Percentiles rank a stretch among this genome's conserved stretches.
These are phyloP conservation scores for Bellardia bayeri DNA, from an alignment of 2,888 invertebrate genomes.

Conservation along the genomic window DNA sequence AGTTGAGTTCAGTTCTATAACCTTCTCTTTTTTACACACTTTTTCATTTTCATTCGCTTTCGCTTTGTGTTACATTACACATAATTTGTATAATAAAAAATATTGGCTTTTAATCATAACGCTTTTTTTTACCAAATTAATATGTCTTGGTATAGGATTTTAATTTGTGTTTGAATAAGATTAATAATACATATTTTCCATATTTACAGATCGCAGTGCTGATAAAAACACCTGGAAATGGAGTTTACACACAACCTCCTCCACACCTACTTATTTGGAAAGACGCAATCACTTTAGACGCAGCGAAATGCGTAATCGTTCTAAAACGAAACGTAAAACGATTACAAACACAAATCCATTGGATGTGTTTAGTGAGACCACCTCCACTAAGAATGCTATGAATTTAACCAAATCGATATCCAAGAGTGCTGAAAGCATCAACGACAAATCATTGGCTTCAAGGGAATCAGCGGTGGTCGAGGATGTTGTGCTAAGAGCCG, in stretches of 20 bases:
- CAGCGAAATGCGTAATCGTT: conserved; percentile 84
- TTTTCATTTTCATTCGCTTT: not conserved
- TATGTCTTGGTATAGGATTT: not conserved
- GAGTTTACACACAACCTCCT: conserved; percentile 87
- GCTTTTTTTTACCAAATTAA: conserved; percentile 38
- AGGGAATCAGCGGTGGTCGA: conserved; percentile 7
- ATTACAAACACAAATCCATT: conserved; percentile 81
- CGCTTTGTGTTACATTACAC: conserved; percentile 19
- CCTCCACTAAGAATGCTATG: conserved; percentile 52
- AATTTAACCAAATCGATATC: conserved; percentile 53
- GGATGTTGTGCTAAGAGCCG: conserved; percentile 11
- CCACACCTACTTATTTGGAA: conserved; percentile 96
- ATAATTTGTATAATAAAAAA: not conserved
- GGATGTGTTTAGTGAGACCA: conserved; percentile 81
- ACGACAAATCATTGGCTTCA: conserved; percentile 37
- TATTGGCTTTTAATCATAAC: conserved; percentile 50
- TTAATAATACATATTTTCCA: not conserved
- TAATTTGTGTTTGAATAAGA: not conserved
- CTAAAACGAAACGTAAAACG: conserved; percentile 83
- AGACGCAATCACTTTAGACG: conserved; percentile 91
- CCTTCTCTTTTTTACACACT: not conserved
- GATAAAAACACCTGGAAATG: conserved; percentile 84
- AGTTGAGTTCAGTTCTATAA: not conserved
- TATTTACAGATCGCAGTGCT: conserved; percentile 82
- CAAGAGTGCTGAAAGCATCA: conserved; percentile 75